phyloP scores from a whole-genome alignment of 1,140 invertebrate genomes.

The Drosophila sproati region DNA sequence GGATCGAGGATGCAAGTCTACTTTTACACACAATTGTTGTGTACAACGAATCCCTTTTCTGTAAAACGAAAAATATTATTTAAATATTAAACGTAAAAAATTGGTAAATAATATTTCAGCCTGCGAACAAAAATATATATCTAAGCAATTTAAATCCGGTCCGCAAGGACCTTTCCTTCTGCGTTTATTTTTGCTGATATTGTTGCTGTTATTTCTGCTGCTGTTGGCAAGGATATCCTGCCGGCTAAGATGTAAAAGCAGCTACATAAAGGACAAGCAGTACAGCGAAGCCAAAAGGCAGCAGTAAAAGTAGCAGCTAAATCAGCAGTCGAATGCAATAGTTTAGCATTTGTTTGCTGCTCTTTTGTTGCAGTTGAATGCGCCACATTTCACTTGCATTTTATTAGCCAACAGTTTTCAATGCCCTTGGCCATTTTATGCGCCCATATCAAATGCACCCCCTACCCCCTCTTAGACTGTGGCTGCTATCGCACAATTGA shows the following conservation, averaged over 20 bases:
- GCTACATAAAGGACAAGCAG: slow-evolving; percentile 51
- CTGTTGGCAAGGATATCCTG: slow-evolving; percentile 38
- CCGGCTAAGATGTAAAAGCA: slow-evolving; percentile 33
- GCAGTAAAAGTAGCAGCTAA: slow-evolving; percentile 4
- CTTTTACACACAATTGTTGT: too few relatives aligned
- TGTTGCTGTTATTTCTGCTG: slow-evolving; percentile 8
- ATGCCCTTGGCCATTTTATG: slow-evolving; percentile 38
- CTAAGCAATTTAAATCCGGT: too few relatives aligned
- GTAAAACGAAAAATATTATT: too few relatives aligned
- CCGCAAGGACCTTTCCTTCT: too few relatives aligned
- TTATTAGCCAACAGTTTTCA: slow-evolving; percentile 71
- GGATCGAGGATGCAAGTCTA: too few relatives aligned
- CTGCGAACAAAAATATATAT: too few relatives aligned
- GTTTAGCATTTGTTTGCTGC: slow-evolving; percentile 76
- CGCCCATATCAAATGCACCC: neutral
- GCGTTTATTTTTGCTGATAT: slow-evolving; percentile 23
- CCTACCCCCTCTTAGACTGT: slow-evolving; percentile 1
- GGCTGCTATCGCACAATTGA: slow-evolving; percentile 3
- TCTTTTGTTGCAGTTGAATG: slow-evolving; percentile 74
- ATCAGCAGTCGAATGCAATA: slow-evolving; percentile 60
- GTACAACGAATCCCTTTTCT: too few relatives aligned
- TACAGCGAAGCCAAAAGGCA: slow-evolving; percentile 30
- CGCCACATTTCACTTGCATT: slow-evolving; percentile 78
- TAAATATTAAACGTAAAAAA: too few relatives aligned
- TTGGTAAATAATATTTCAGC: too few relatives aligned